Evolutionary conservation across 1,140 invertebrate species (phyloP).

Genomic region (Adoxophyes honmai): DNA sequence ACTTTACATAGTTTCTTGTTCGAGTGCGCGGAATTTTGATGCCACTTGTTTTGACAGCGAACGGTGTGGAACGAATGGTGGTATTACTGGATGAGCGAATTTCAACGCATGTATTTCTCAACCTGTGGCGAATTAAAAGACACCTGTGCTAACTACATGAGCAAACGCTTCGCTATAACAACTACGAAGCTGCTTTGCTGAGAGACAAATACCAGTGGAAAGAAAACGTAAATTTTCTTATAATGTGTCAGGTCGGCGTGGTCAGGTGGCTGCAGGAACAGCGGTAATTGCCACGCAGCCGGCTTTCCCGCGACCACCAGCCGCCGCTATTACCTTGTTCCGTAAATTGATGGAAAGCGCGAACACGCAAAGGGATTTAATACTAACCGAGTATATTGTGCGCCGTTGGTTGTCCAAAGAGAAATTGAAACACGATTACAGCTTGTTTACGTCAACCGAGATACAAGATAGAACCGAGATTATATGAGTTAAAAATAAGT

Average conservation of each 20-base stretch:
- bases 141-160: neutral
- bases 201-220: no score
- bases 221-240: no score
- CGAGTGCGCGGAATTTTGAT: neutral
- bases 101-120: neutral
- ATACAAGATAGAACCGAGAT: no score
- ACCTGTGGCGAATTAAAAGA: neutral
- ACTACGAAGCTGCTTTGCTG: no score
- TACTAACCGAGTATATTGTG: no score
- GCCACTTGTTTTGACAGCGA: neutral
- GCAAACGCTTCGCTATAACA: no score
- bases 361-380: slow-evolving; percentile 2
- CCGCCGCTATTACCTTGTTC: neutral
- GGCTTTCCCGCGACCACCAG: neutral
- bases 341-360: slow-evolving; percentile 12
- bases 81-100: neutral
- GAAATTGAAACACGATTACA: no score
- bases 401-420: no score
- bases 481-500: no score
- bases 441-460: no score
- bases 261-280: neutral
- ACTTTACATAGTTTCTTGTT: neutral
- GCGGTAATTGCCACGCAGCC: neutral
- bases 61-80: neutral
- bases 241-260: neutral